Conservation (phyloP, 2,113 vertebrate genomes). For the Corythornis vintsioides region DNA sequence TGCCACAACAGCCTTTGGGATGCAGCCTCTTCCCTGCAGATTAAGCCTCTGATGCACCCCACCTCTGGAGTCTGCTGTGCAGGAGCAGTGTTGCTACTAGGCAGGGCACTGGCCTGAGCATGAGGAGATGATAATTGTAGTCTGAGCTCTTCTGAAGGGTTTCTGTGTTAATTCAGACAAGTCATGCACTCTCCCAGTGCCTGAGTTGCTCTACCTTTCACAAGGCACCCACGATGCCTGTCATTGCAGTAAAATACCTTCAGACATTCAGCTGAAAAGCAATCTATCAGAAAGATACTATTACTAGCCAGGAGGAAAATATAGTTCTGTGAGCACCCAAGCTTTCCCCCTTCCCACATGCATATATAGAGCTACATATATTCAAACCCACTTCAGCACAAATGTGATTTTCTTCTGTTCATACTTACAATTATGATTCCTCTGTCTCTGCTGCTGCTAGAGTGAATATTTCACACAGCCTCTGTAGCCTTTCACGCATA, state of each 20-base stretch:
- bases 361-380: background rate
- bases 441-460: background rate
- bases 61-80: background rate
- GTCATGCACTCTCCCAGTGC: background rate
- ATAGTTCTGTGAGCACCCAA: background rate
- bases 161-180: background rate
- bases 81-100: background rate
- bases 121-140: background rate
- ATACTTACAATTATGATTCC: slow-evolving; percentile 6
- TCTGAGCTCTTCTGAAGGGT: background rate
- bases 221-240: background rate
- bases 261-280: background rate
- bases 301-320: background rate
- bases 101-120: background rate
- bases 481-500: slow-evolving; percentile 17
- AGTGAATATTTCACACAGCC: slow-evolving; percentile 17
- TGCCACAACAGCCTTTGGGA: background rate
- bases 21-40: background rate
- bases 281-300: background rate
- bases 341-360: background rate
- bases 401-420: background rate
- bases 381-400: background rate
- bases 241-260: background rate
- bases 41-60: background rate
- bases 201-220: background rate